phyloP scores from a whole-genome alignment of 2,113 vertebrate species.

The Chaenocephalus aceratus region DNA sequence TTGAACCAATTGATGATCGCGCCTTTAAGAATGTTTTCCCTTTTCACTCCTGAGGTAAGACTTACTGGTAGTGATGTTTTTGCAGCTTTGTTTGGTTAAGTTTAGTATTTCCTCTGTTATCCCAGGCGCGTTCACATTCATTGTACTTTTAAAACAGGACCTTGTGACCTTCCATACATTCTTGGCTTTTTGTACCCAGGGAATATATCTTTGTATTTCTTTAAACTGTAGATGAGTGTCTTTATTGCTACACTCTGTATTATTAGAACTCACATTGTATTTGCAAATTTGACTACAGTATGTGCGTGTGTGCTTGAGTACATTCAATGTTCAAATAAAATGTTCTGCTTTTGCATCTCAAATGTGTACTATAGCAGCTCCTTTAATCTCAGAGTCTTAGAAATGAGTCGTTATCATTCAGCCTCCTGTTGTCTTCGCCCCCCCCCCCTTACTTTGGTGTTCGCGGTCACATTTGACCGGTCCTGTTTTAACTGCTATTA shows the following conservation, averaged over 20 bases:
- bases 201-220: constrained; percentile 13
- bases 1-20: constrained; percentile 38
- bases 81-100: constrained; percentile 76
- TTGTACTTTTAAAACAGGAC: constrained; percentile 65
- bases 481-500: too few relatives aligned
- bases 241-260: not conserved
- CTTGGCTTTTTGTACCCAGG: constrained; percentile 22
- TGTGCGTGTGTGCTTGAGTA: not conserved
- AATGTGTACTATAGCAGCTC: too few relatives aligned
- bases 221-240: not conserved
- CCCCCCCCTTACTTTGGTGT: too few relatives aligned
- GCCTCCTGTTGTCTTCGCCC: too few relatives aligned
- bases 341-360: not conserved
- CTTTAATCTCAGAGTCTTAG: not conserved
- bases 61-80: constrained; percentile 77
- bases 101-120: constrained; percentile 64
- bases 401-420: not conserved
- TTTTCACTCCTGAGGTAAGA: constrained; percentile 57
- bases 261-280: not conserved
- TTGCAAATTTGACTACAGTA: not conserved
- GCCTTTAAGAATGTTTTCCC: constrained; percentile 49
- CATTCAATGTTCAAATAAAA: not conserved
- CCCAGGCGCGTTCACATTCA: constrained; percentile 49
- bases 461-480: too few relatives aligned
- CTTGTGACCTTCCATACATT: constrained; percentile 37